These are phyloP conservation scores for Ursus arctos DNA, from an alignment of 2,113 vertebrate species.

Conservation along the genomic window DNA sequence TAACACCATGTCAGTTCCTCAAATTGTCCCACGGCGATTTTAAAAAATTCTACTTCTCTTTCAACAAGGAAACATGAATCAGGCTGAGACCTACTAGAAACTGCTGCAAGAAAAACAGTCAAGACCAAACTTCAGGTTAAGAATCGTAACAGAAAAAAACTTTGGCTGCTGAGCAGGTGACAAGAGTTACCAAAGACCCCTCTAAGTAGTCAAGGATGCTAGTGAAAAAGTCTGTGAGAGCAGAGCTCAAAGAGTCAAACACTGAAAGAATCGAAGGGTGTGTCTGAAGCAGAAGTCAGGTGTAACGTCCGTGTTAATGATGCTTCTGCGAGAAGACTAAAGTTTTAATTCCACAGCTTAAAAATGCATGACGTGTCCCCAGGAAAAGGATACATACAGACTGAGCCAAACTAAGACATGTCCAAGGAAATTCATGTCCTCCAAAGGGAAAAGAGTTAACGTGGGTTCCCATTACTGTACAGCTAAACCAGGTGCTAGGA, in stretches of 20 bases:
- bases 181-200: not conserved
- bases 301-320: not conserved
- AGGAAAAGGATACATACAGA: not conserved
- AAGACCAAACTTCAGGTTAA: not conserved
- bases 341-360: not conserved
- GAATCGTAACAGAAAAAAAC: not conserved
- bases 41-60: not conserved
- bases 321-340: not conserved
- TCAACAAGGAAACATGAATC: not conserved
- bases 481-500: not conserved
- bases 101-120: not conserved
- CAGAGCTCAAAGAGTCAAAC: not conserved
- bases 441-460: not conserved
- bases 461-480: not conserved
- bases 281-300: not conserved
- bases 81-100: not conserved
- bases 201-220: not conserved
- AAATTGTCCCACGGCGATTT: not conserved
- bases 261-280: not conserved
- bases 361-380: not conserved
- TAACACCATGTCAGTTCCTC: not conserved
- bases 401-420: not conserved
- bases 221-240: not conserved
- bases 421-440: not conserved
- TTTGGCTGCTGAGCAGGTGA: not conserved